A percentile compares a stretch with the other conserved stretches of the same genome.
Conservation (phyloP, 2,113 vertebrate genomes). For the Cettia cetti region DNA sequence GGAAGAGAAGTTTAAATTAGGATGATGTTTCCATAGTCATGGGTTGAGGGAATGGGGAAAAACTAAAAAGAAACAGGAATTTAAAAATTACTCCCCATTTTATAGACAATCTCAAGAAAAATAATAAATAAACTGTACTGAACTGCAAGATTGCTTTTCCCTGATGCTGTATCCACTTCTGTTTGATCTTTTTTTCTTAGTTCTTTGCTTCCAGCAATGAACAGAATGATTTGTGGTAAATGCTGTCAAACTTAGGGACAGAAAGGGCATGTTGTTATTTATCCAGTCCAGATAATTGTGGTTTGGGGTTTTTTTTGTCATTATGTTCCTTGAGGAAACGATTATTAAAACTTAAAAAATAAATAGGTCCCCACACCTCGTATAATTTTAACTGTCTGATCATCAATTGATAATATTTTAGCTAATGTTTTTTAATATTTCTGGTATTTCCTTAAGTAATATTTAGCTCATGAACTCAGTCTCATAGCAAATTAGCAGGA, state of each 20-base stretch:
- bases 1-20: background rate
- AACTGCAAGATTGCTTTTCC: background rate
- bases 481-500: background rate
- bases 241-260: background rate
- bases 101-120: background rate
- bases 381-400: background rate
- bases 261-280: background rate
- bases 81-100: background rate
- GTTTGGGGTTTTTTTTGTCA: background rate
- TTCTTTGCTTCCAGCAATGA: background rate
- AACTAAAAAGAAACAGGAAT: background rate
- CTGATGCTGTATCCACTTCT: background rate
- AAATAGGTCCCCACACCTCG: accelerated
- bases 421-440: background rate
- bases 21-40: background rate
- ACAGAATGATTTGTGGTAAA: background rate
- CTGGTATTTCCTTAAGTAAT: background rate
- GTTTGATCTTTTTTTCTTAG: background rate
- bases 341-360: background rate
- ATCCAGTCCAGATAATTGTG: background rate
- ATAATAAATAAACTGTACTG: background rate
- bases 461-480: background rate
- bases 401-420: background rate
- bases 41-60: accelerated
- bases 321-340: background rate